A percentile compares a stretch with the other conserved stretches of the same genome.
phyloP scores from a whole-genome alignment of 2,113 vertebrate genomes.

The Dromas ardeola region DNA sequence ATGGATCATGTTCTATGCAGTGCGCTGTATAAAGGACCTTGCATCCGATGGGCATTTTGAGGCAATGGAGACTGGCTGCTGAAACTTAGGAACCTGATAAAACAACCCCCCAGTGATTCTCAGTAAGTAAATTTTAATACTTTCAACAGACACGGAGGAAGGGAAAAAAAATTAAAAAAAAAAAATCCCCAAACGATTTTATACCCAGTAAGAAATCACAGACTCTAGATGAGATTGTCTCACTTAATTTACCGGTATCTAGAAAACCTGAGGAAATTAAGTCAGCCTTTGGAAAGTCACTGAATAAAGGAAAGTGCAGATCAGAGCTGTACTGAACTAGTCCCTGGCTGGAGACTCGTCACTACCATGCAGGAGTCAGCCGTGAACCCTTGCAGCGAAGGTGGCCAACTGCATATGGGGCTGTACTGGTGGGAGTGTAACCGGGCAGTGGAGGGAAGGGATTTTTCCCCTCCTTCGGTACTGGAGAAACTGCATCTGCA shows the following conservation, averaged over 20 bases:
- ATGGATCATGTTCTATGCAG: not conserved
- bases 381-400: accelerated
- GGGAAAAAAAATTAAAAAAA: not conserved
- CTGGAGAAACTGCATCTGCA: not conserved
- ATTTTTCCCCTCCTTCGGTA: not conserved
- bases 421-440: not conserved
- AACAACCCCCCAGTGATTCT: not conserved
- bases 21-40: not conserved
- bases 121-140: not conserved
- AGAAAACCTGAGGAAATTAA: constrained; percentile 59
- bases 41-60: not conserved
- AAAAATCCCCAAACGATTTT: not conserved
- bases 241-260: constrained; percentile 20
- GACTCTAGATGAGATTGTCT: not conserved
- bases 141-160: not conserved
- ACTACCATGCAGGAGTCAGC: not conserved
- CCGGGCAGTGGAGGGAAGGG: not conserved
- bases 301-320: constrained; percentile 24
- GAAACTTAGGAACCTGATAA: not conserved
- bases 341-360: not conserved
- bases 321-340: not conserved
- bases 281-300: constrained; percentile 37
- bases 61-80: not conserved
- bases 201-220: not conserved
- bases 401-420: not conserved